Conservation (phyloP, 2,797 vertebrate genomes). For the Sciaenops ocellatus region DNA sequence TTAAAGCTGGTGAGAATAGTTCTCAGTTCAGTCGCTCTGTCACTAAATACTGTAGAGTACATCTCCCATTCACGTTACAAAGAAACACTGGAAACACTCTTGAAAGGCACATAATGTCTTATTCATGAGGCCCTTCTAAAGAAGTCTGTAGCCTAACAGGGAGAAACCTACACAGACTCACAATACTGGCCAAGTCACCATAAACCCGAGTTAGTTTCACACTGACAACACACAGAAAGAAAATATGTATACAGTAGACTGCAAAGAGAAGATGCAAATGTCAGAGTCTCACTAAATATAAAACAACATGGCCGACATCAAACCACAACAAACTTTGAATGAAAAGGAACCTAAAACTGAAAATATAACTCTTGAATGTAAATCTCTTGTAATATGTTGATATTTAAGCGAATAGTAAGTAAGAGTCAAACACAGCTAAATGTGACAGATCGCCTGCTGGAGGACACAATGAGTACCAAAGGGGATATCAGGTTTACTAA, state of each 20-base stretch:
- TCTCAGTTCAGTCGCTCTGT: constrained; percentile 14
- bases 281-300: neutral
- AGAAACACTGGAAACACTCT: constrained; percentile 50
- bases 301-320: neutral
- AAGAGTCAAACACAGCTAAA: neutral
- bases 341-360: neutral
- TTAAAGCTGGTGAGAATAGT: constrained; percentile 17
- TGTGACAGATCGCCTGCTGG: neutral
- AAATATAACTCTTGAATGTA: neutral
- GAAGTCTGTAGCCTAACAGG: constrained; percentile 13
- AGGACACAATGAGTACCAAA: neutral
- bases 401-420: neutral
- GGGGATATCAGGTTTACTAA: constrained; percentile 2
- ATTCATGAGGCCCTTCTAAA: constrained; percentile 54
- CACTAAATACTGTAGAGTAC: constrained; percentile 8
- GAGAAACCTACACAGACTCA: constrained; percentile 7
- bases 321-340: neutral
- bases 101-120: constrained; percentile 50
- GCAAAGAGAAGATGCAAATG: neutral
- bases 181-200: constrained; percentile 4
- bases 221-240: neutral
- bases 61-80: constrained; percentile 46
- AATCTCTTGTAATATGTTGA: neutral
- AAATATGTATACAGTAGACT: neutral
- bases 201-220: neutral